Base-by-base conservation (phyloP, 2,797 vertebrate species). In the Perodicticus potto region DNA sequence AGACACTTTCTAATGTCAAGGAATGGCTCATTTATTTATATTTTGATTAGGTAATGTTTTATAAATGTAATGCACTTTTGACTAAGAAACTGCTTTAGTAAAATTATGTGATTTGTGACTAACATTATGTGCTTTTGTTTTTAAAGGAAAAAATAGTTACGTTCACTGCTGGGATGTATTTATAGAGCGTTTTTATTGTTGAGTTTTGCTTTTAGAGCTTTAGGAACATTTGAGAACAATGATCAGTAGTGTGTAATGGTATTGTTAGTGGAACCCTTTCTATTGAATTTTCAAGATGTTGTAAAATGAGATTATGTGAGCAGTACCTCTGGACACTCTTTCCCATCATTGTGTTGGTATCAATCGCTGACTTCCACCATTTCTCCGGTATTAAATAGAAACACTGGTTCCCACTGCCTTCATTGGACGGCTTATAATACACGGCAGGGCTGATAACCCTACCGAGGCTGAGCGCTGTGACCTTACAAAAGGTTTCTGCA, bases 261-360 rank as follows among this genome's bases (percentile, higher is more conserved):
- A 98, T 98, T 98, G 98, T 99, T 98, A 98, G 97, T 96, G 92
- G 91, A 98, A 97, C 89, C 98, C 98, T 98, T 99, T 98, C 98
- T 98, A 98, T 99, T 98, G 98, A 99, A 98, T 98, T 98, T 99
- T 98, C 98, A 98, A 99, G 98, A 98, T 98, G 98, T 97, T 98
- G 98, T 98, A 98, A 98, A 98, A 97, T 96, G 98, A 99, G 98
- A 98, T 99, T 98, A 98, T 98, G 98, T 97, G 98, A 98, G 98
- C 97, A 98, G 98, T 98, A 98, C 98, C 98, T 99, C 98, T 98
- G 98, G 98, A 99, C 98, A 99, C 98, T 98, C 99, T 99, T 99
- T 99, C 99, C 99, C 98, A 99, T 99, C 98, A 99, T 99, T 99
- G 99, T 99, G 98, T 99, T 99, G 98, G 98, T 99, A 99, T 99